These are phyloP conservation scores for Dexiosoma caninum DNA, from an alignment of 2,888 invertebrate genomes.

Conservation along the genomic window DNA sequence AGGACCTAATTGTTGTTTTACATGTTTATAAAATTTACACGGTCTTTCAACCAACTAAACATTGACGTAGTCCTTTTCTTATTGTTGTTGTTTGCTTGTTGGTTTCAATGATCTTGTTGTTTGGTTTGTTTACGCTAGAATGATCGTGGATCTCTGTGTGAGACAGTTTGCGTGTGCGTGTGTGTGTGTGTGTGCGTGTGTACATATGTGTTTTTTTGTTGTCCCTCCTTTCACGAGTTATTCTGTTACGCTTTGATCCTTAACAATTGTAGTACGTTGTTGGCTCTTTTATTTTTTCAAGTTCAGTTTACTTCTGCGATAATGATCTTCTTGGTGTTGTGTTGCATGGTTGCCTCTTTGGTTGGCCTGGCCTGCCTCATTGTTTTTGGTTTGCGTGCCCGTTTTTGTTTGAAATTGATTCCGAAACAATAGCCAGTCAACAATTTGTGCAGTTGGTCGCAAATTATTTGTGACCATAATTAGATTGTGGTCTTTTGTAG, in stretches of 20 bases:
- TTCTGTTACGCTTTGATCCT: slow-evolving; percentile 71
- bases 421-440: slow-evolving; percentile 46
- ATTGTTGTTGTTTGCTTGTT: slow-evolving; percentile 26
- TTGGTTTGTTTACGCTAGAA: slow-evolving; percentile 37
- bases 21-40: slow-evolving; percentile 60
- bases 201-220: too few species aligned
- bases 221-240: slow-evolving; percentile 68
- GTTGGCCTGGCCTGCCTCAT: slow-evolving; percentile 59
- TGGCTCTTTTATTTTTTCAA: background rate
- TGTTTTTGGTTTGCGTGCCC: slow-evolving; percentile 62
- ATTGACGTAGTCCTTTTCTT: slow-evolving; percentile 44
- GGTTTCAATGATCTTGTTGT: slow-evolving; percentile 47
- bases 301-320: slow-evolving; percentile 64
- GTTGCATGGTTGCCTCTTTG: slow-evolving; percentile 38
- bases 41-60: slow-evolving; percentile 54
- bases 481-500: slow-evolving; percentile 55
- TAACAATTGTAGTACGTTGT: slow-evolving; percentile 44
- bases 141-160: slow-evolving; percentile 13
- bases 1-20: slow-evolving; percentile 69
- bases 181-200: background rate
- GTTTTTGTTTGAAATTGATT: slow-evolving; percentile 37
- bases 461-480: slow-evolving; percentile 64
- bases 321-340: slow-evolving; percentile 68
- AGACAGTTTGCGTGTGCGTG: too few species aligned
- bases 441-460: slow-evolving; percentile 50